Conservation (phyloP, 2,113 vertebrate genomes). For the Pterophyllum scalare region DNA sequence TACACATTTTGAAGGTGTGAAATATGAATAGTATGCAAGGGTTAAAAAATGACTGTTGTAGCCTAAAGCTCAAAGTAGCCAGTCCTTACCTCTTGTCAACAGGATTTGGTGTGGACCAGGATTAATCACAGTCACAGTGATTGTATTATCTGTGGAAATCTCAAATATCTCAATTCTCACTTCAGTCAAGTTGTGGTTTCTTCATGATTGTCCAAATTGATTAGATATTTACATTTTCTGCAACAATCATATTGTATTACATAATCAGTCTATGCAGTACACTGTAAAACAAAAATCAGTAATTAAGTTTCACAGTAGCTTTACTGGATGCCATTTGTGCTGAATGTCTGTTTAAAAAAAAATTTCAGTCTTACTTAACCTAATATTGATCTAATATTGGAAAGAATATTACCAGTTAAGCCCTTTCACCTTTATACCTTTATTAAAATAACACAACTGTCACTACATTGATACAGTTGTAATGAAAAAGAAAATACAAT, state of each 20-base stretch:
- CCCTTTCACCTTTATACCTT: background rate
- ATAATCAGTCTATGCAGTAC: background rate
- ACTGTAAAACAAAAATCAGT: too few relatives aligned
- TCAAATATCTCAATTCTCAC: constrained; percentile 20
- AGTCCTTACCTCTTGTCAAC: constrained; percentile 4
- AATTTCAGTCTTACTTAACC: background rate
- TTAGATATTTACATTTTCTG: background rate
- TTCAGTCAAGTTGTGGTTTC: constrained; percentile 25
- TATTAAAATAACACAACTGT: background rate
- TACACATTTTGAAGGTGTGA: fast-evolving
- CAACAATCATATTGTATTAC: background rate
- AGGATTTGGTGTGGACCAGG: constrained; percentile 13
- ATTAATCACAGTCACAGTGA: constrained; percentile 26
- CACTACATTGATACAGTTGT: background rate
- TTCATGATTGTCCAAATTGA: constrained; percentile 28
- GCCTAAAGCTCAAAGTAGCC: constrained; percentile 23
- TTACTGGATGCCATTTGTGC: constrained; percentile 11
- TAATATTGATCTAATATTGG: background rate
- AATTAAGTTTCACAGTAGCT: constrained; percentile 14
- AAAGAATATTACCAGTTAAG: background rate
- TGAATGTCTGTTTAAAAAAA: background rate
- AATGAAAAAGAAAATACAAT: background rate
- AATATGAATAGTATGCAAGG: background rate
- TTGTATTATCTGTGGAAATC: constrained; percentile 64
- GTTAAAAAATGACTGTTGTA: background rate